phyloP scores from a whole-genome alignment of 2,797 vertebrate species.

The Pseudotriccus pelzelni region DNA sequence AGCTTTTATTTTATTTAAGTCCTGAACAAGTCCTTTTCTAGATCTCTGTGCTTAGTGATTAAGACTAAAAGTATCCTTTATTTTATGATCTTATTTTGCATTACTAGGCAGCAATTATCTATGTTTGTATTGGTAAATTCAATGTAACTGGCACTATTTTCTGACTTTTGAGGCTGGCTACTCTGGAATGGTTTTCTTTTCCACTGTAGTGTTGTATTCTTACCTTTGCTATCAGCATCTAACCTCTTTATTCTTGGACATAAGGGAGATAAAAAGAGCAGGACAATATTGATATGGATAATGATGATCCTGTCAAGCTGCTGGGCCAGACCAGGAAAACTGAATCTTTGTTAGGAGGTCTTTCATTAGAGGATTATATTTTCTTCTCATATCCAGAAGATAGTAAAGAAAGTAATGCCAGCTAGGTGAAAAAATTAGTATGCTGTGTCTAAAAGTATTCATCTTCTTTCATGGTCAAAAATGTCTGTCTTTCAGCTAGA shows the following conservation, averaged over 20 bases:
- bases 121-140: not conserved
- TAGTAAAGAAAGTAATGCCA: not conserved
- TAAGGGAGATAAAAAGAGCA: not conserved
- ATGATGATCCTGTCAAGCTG: not conserved
- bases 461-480: not conserved
- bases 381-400: not conserved
- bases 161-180: not conserved
- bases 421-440: not conserved
- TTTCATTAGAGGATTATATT: not conserved
- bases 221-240: not conserved
- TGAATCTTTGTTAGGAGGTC: not conserved
- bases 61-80: not conserved
- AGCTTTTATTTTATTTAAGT: not conserved
- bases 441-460: not conserved
- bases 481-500: not conserved
- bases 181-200: not conserved
- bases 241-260: not conserved
- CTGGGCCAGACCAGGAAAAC: not conserved
- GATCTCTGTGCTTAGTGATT: not conserved
- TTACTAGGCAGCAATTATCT: not conserved
- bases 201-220: not conserved
- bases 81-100: not conserved
- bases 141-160: not conserved
- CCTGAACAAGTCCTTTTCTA: not conserved
- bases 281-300: not conserved